Percentiles rank a stretch among this genome's conserved stretches.
phyloP scores from a whole-genome alignment of 2,797 vertebrate genomes.

The Leontopithecus rosalia region DNA sequence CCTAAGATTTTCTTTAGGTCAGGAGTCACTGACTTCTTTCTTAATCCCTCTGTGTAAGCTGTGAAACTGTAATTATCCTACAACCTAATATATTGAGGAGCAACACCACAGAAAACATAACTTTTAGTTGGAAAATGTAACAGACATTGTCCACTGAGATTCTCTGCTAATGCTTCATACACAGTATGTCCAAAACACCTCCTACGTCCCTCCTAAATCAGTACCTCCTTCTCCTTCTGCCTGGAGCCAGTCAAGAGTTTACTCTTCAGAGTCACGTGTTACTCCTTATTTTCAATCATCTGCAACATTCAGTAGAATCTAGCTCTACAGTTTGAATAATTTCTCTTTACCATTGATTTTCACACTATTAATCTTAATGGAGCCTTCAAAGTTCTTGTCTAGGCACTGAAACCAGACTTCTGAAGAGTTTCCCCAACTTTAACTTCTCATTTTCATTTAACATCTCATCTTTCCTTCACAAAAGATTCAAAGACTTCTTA shows the following conservation, averaged over 20 bases:
- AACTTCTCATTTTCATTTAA: not conserved
- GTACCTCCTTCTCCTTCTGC: not conserved
- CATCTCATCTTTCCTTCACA: not conserved
- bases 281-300: not conserved
- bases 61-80: not conserved
- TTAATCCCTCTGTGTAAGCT: not conserved
- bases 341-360: not conserved
- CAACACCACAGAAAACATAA: not conserved
- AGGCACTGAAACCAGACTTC: not conserved
- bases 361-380: not conserved
- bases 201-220: not conserved
- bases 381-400: not conserved
- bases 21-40: slow-evolving; percentile 8
- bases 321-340: not conserved
- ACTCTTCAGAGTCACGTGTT: not conserved
- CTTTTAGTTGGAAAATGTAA: slow-evolving; percentile 7
- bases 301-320: not conserved
- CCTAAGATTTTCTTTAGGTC: slow-evolving; percentile 1
- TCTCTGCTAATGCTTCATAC: not conserved
- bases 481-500: not conserved
- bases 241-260: not conserved
- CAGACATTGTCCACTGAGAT: not conserved
- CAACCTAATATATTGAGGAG: not conserved
- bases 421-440: not conserved
- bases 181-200: not conserved